Conservation (phyloP, 2,888 invertebrate genomes). For the Hololepta plana region DNA sequence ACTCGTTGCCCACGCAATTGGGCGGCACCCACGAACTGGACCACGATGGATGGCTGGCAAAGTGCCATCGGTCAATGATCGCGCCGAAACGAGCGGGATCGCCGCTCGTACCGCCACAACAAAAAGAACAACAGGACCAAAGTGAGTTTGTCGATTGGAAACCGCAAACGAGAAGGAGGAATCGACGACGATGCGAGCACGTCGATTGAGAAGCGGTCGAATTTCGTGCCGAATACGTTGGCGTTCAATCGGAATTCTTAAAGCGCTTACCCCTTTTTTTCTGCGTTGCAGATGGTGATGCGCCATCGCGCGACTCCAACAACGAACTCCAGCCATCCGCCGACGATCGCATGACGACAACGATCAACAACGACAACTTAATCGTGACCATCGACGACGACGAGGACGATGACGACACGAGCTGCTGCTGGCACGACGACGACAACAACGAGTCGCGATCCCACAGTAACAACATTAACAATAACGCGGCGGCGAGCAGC, state of each 20-base stretch:
- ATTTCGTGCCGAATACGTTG: too few relatives aligned
- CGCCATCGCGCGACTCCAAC: too few relatives aligned
- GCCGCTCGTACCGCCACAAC: too few relatives aligned
- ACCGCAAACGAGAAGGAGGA: too few relatives aligned
- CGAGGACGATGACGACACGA: not conserved
- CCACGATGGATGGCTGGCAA: conserved; percentile 76
- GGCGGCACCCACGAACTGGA: conserved; percentile 76
- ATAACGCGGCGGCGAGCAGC: conserved; percentile 38
- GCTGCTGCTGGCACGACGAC: not conserved
- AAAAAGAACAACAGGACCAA: conserved; percentile 36
- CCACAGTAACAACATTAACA: not conserved
- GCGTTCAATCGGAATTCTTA: too few relatives aligned
- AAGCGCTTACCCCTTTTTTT: conserved; percentile 4
- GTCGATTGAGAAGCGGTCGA: too few relatives aligned
- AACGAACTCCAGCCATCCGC: too few relatives aligned
- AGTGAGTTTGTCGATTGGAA: too few relatives aligned
- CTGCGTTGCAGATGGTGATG: conserved; percentile 24
- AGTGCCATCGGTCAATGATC: conserved; percentile 50
- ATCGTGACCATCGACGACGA: conserved; percentile 23
- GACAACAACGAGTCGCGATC: not conserved
- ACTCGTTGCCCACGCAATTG: conserved; percentile 73
- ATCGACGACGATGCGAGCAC: too few relatives aligned
- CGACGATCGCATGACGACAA: too few relatives aligned
- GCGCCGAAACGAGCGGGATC: too few relatives aligned
- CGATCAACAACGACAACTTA: too few relatives aligned